Evolutionary conservation across 2,113 vertebrate genomes (phyloP), one percentile per base, ranked within the genome.

Genomic region (Spheniscus mendiculus): DNA sequence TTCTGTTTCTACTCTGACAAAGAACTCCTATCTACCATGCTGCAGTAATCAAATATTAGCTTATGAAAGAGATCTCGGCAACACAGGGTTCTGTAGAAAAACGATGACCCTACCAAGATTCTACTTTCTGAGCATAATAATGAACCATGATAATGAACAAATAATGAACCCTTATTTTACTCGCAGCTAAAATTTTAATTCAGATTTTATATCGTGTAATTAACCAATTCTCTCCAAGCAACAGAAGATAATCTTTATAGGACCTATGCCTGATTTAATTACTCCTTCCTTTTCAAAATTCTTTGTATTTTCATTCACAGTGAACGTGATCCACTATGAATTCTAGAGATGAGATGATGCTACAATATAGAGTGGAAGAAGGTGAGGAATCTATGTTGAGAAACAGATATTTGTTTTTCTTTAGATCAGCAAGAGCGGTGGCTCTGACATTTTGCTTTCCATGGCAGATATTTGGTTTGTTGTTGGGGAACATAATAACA

Each of bases 141-240:
- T 59, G 61, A 87, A 63, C 40, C 65, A 38, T 34, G 38, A 77
- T 59, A 92, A 89, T 67, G 59, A 80, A 70, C 40, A 94, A 88
- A 80, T 83, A 92, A 94, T 78, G 49, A 94, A 61, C 5, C 1
- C 17, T 87, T 56, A 49, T 87, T 87, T 92, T 52, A 95, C 52
- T 82, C 84, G 80, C 61, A 92, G 73, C 30, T 82, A 67, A 74
- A 83, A 81, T 70, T 95, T 69, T 74, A 87, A 93, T 90, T 87
- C 63, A 74, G 42, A 34, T 89, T 83, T 93, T 89, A 25, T 62
- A 89, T 78, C 2, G 0, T 25, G 23, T 15, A 70, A 36, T 44
- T 90, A 89, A 81, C 26, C 38, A 66, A 45, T 66, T 90, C 38
- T 58, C 45, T 66, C 50, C 45, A 61, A 73, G 26, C 29, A 77